Evolutionary conservation across 2,113 vertebrate species (phyloP).

Genomic region (Oreocharis arfaki): DNA sequence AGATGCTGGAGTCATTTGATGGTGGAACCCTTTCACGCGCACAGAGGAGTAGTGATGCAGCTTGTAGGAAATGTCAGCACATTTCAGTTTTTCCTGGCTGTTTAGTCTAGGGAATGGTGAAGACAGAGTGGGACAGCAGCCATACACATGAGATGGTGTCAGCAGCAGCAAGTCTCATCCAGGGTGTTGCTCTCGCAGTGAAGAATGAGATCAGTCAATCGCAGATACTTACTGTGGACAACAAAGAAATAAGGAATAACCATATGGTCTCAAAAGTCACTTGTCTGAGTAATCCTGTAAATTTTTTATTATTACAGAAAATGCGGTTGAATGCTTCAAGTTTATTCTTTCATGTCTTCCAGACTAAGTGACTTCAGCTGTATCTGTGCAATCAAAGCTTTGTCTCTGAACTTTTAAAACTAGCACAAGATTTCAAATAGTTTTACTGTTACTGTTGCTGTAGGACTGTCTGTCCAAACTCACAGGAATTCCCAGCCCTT

Average conservation of each 20-base stretch:
- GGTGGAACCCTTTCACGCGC: conserved; percentile 14
- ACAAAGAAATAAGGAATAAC: not conserved
- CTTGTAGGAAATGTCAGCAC: conserved; percentile 52
- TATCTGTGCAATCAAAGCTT: not conserved
- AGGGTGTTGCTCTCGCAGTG: not conserved
- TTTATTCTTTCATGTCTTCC: not conserved
- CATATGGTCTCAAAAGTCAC: not conserved
- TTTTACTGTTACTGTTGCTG: not conserved
- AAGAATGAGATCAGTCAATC: not conserved
- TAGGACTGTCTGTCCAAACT: not conserved
- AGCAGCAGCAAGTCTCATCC: not conserved
- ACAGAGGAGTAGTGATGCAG: not conserved
- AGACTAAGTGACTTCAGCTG: not conserved
- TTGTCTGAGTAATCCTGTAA: not conserved
- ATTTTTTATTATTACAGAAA: not conserved
- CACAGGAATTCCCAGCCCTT: not conserved
- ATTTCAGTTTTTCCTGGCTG: conserved; percentile 62
- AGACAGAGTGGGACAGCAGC: conserved; percentile 24
- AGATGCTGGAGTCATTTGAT: conserved; percentile 26
- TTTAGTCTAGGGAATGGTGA: conserved; percentile 18
- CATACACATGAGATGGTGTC: not conserved
- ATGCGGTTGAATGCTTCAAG: not conserved
- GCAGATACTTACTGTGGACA: not conserved
- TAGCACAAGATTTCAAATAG: not conserved
- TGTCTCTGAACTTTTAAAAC: not conserved